Conservation (phyloP, 2,888 invertebrate genomes). For the Euzophera pinguis region DNA sequence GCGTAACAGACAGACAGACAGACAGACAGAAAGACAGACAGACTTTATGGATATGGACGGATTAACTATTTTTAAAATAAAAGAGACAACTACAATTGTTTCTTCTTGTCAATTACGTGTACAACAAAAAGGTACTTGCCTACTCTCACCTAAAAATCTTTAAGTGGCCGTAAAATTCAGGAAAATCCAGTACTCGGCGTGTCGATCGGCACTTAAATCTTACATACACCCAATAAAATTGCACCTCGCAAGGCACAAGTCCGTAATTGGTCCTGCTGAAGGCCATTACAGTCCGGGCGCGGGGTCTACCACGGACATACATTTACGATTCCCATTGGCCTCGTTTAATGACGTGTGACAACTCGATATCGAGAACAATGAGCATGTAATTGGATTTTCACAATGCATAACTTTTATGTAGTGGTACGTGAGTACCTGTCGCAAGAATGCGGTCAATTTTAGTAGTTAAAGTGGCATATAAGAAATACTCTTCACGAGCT, state of each 20-base stretch:
- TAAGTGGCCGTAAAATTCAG: constrained; percentile 69
- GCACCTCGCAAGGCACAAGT: constrained; percentile 56
- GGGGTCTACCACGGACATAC: constrained; percentile 47
- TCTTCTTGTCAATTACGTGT: not conserved
- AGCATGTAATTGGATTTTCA: constrained; percentile 69
- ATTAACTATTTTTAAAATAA: not conserved
- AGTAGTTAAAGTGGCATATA: constrained; percentile 6
- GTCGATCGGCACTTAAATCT: constrained; percentile 76
- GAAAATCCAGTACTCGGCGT: constrained; percentile 58
- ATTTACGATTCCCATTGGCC: constrained; percentile 74
- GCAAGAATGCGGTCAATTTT: constrained; percentile 7
- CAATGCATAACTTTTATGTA: constrained; percentile 44
- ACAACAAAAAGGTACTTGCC: not conserved
- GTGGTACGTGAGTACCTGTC: not conserved
- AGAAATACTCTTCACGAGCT: not conserved
- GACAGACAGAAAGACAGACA: too few species aligned
- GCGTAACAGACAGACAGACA: too few species aligned
- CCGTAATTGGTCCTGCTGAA: constrained; percentile 72
- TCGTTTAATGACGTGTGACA: constrained; percentile 74
- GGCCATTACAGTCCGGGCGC: constrained; percentile 50
- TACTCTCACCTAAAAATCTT: constrained; percentile 26
- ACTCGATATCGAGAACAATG: constrained; percentile 60
- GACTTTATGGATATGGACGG: too few species aligned
- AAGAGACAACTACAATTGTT: too few species aligned
- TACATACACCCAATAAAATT: constrained; percentile 78